Base-by-base conservation (phyloP, 2,888 invertebrate genomes). In the Thelaira solivaga region DNA sequence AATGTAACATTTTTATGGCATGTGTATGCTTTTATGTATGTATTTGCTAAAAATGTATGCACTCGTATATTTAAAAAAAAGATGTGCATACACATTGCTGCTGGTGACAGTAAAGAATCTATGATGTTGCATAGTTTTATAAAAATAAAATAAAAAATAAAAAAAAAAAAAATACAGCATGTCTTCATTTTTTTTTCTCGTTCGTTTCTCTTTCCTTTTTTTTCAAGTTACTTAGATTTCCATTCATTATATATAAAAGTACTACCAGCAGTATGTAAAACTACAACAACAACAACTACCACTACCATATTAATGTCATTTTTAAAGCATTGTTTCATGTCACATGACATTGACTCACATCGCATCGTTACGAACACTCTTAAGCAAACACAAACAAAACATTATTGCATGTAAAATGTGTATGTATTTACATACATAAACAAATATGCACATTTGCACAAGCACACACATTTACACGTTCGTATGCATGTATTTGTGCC, bases 301-400 rank as follows among this genome's bases (percentile, higher is more conserved):
- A n/a, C n/a, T 16, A 68, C 45, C 26, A 59, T 8, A 68, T 29
- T 59, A 49, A 49, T 18, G 13, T 1, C 34, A 41, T 24, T 62
- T 36, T 65, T 64, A 13, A 49, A 39, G 53, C 61, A 65, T 72
- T 72, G 71, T 67, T 59, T 61, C 49, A 41, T 69, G 64, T 31
- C 55, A 69, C 43, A 62, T 79, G 79, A 81, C 76, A 79, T 79
- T 76, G 79, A 65, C 59, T 65, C 61, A 69, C 45, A 74, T 65
- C 61, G 65, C 45, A 74, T 61, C 36, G 45, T 53, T 72, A 43
- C 36, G 13, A 55, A 51, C 36, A 61, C 55, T 43, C 26, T 39
- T 13, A 49, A 51, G 18, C 59, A 69, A 20, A 67, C n/a, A 11
- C 71, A 11, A 49, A 59, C 64, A 53, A n/a, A 24, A 62, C 20